Conservation (phyloP, 2,797 vertebrate species). For the Hydrophis major region DNA sequence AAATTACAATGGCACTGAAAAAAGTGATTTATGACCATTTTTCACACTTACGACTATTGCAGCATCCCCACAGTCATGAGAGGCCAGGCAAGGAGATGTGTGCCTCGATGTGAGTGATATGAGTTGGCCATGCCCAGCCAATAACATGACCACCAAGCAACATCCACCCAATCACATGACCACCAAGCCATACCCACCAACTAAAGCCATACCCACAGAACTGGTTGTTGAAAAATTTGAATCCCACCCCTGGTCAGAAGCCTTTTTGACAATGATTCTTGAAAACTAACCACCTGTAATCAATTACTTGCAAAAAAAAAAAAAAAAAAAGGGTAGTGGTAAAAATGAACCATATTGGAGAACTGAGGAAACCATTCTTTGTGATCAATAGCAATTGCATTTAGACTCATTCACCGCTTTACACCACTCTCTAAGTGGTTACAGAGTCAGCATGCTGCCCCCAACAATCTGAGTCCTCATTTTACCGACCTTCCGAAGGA, state of each 20-base stretch:
- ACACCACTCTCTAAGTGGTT: neutral
- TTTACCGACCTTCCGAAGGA: neutral
- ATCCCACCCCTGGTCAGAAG: neutral
- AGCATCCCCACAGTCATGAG: too few relatives aligned
- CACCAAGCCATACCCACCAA: too few relatives aligned
- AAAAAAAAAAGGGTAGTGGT: neutral
- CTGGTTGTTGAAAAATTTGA: too few relatives aligned
- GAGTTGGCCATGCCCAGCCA: too few relatives aligned
- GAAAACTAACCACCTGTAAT: neutral
- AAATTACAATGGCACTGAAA: too few relatives aligned
- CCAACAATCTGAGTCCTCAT: neutral
- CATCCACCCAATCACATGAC: too few relatives aligned
- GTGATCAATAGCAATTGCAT: neutral
- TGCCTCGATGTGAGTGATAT: too few relatives aligned
- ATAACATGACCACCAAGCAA: too few relatives aligned
- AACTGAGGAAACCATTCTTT: neutral
- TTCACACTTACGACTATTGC: too few relatives aligned
- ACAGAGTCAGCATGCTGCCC: neutral
- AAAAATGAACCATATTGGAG: neutral
- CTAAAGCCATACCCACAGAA: too few relatives aligned
- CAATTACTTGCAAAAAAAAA: neutral
- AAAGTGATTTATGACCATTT: too few relatives aligned
- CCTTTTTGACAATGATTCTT: neutral
- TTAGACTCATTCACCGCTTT: neutral
- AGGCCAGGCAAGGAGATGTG: too few relatives aligned